Base-by-base conservation (phyloP, 2,888 invertebrate genomes). In the Mesochorus sp. region DNA sequence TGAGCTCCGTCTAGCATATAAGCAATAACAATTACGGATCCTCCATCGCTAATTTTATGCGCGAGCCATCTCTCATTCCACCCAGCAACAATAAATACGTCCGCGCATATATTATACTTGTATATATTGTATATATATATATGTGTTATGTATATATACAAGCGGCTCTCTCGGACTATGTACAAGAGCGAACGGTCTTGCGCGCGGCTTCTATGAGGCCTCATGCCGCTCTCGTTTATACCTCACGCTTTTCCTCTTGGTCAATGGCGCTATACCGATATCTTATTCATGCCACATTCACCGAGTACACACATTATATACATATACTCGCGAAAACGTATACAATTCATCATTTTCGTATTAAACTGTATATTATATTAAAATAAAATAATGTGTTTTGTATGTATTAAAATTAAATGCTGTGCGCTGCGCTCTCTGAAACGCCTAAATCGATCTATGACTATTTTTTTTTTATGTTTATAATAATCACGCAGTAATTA, bases 11-110 rank as follows among this genome's bases (percentile, higher is more conserved):
- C 80, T 82, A 83, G 81, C 82, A 44, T 55, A 83, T 84, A 85
- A 85, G 88, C 87, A 88, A 88, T 88, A 88, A 88, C 88, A 88
- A 88, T 88, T 86, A 86, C 83, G 81, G 76, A 39, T 44, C n/a
- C 55, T 31, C 57, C 84, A 85, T 86, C 85, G 83, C 81, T 86
- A 86, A 86, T 87, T 85, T 88, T 87, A 88, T 88, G 87, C 87
- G 82, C 85, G 82, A 83, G 84, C 85, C 85, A 87, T 88, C 85
- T 81, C 82, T 87, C 87, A 88, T 51, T 51, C 51, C 83, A 84
- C 73, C 47, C 83, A 80, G 83, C 81, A 75, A 80, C 82, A 82
- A 87, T 86, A 86, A 88, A 86, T 87, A 86, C 84, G 80, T 68
- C 80, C 71, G 82, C 80, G 70, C 75, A 37, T 57, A 53, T 6